phyloP scores from a whole-genome alignment of 2,888 invertebrate genomes.

The Beris morrisii region DNA sequence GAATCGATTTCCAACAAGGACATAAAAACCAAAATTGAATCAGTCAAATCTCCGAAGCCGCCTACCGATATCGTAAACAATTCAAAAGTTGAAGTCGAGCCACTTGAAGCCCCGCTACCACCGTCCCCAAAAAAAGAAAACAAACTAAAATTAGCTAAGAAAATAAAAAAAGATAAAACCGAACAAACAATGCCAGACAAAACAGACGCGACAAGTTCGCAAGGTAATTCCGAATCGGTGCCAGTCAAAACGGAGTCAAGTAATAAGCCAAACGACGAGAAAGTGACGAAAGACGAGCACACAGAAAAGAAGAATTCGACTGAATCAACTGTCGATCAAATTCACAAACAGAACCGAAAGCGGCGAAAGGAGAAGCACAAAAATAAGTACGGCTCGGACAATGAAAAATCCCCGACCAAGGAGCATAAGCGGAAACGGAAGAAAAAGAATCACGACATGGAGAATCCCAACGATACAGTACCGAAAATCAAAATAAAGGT shows the following conservation, averaged over 20 bases:
- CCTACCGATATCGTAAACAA: neutral
- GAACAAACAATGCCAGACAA: neutral
- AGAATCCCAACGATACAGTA: conserved; percentile 54
- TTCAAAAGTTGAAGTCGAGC: neutral
- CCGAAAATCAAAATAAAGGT: conserved; percentile 83
- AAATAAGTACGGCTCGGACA: conserved; percentile 62
- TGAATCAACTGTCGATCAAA: conserved; percentile 41
- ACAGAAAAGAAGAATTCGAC: neutral
- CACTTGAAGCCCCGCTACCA: neutral
- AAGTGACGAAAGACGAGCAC: conserved; percentile 5
- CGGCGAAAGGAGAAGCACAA: conserved; percentile 76
- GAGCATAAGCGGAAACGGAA: conserved; percentile 80
- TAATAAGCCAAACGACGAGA: neutral
- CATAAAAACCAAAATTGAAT: too few species aligned
- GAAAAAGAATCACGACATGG: conserved; percentile 73
- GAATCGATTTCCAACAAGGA: too few species aligned
- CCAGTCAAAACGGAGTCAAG: too few species aligned
- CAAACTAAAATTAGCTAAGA: conserved; percentile 13
- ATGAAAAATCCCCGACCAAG: conserved; percentile 66
- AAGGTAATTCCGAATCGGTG: neutral
- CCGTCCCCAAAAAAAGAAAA: conserved; percentile 10
- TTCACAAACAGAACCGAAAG: conserved; percentile 66
- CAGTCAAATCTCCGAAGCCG: neutral
- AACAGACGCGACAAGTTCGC: neutral
- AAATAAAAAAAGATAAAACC: conserved; percentile 7